These are phyloP conservation scores for Aporophyla nigra DNA, from an alignment of 2,888 invertebrate genomes.

Conservation along the genomic window DNA sequence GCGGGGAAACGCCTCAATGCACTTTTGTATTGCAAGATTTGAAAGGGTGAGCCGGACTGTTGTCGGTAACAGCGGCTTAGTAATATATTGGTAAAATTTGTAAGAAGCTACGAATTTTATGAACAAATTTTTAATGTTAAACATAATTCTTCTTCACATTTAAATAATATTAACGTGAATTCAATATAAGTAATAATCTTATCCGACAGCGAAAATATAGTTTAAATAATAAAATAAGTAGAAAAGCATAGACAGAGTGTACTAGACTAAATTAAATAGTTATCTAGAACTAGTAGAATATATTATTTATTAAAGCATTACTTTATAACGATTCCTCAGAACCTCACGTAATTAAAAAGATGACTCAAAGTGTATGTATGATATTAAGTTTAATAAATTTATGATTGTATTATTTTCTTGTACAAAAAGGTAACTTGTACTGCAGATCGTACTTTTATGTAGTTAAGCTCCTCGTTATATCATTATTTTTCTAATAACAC, in stretches of 20 bases:
- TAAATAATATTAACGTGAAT: neutral
- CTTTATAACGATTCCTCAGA: neutral
- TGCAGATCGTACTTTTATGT: neutral
- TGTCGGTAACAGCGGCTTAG: neutral
- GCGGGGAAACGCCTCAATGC: constrained; percentile 50
- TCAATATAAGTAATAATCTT: neutral
- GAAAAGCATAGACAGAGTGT: neutral
- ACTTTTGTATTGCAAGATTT: constrained; percentile 54
- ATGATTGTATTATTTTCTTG: constrained; percentile 16
- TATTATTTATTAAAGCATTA: neutral
- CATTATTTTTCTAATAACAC: constrained; percentile 5
- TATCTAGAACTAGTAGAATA: neutral
- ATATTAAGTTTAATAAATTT: constrained; percentile 4
- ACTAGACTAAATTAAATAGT: neutral
- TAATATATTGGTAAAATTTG: neutral
- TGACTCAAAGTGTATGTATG: constrained; percentile 2
- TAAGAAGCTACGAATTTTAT: neutral
- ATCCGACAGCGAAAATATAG: neutral
- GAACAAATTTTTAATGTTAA: neutral
- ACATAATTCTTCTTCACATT: neutral
- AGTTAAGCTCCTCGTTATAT: constrained; percentile 19
- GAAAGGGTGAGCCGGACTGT: constrained; percentile 41
- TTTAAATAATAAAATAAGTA: neutral
- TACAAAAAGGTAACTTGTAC: neutral
- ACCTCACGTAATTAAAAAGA: constrained; percentile 8